phyloP scores from a whole-genome alignment of 1,140 invertebrate genomes.

The Papilio polyxenes region DNA sequence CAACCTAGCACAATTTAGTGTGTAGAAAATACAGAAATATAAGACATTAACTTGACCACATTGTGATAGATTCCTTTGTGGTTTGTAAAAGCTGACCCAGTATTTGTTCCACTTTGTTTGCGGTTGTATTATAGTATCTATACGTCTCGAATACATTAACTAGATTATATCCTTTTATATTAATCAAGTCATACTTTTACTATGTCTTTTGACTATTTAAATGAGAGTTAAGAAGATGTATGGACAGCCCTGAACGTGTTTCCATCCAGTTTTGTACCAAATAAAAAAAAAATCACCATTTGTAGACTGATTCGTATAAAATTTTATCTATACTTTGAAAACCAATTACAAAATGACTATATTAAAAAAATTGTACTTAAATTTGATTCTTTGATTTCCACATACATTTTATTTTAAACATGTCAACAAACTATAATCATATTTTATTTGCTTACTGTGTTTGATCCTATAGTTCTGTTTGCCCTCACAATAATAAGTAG shows the following conservation, averaged over 20 bases:
- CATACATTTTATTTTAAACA: background rate
- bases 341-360: background rate
- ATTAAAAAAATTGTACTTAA: too few species aligned
- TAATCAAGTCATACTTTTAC: background rate
- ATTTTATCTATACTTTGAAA: too few species aligned
- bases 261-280: too few species aligned
- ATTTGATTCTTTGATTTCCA: too few species aligned
- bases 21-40: background rate
- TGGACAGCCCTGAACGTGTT: background rate
- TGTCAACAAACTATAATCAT: background rate
- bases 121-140: background rate
- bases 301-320: too few species aligned
- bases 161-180: background rate
- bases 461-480: background rate
- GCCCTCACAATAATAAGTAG: background rate
- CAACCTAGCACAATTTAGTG: too few species aligned
- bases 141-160: background rate
- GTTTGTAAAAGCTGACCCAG: background rate
- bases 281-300: too few species aligned
- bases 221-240: too few species aligned
- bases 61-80: slow-evolving; percentile 3
- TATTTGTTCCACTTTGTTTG: slow-evolving; percentile 14
- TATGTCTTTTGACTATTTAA: background rate
- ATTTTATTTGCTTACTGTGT: background rate
- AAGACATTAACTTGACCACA: slow-evolving; percentile 1